Evolutionary conservation across 2,888 invertebrate genomes (phyloP), one percentile per base, ranked within the genome.

Genomic region (Lypha dubia): DNA sequence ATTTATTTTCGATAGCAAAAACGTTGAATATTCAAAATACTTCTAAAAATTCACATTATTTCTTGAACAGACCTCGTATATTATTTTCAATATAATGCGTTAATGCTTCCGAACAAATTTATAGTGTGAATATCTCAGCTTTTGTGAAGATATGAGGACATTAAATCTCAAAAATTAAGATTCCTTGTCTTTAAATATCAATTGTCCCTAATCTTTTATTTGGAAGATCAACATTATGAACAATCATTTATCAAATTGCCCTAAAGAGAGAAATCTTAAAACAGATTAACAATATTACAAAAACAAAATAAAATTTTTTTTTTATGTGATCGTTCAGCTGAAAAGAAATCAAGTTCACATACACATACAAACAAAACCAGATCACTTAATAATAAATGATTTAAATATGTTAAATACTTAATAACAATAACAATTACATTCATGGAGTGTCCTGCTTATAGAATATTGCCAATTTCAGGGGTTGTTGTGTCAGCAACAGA

Each of bases 321-420:
- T 41, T 22, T 51, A 9, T 60, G 13, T 49, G 49, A 68, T 67
- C 28, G 38, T 67, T 1, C 22, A 38, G 13, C 38, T 2, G 13
- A n/a, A 22, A 1, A 58, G 28, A 11, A 41, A 11, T n/a, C n/a
- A n/a, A n/a, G n/a, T n/a, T n/a, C n/a, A 28, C 24, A 46, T 7
- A 4, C 5, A 63, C 13, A 11, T 0, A 62, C 13, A 63, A 51
- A 56, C 41, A 38, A 73, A 84, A 84, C 68, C 80, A 84, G 84
- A 84, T 81, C 84, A 84, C 84, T 84, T 81, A 76, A 80, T 90
- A 90, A 90, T 89, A 88, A 90, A 90, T 90, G 89, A 84, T 85
- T 86, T 86, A 88, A 90, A 89, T 90, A 90, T 90, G 88, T 88
- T 89, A 86, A 86, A 79, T 76, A 84, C 63, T 68, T 71, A 62